Base-by-base conservation (phyloP, 2,113 vertebrate genomes). In the Channa maculata region DNA sequence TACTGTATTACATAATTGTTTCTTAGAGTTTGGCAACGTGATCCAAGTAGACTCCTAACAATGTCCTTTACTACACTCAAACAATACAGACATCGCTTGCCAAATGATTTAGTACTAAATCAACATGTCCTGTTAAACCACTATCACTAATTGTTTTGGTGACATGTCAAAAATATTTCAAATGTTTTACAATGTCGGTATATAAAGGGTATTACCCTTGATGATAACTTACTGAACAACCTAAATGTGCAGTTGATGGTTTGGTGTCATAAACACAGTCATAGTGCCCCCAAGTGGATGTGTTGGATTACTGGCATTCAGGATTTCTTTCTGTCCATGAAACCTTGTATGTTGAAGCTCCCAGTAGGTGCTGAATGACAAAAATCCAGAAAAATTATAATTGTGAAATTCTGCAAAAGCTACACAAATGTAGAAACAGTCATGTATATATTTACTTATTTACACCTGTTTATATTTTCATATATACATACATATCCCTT, bases 211-310 rank as follows among this genome's bases (percentile, higher is more conserved):
- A 5, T 61, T 57, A 5, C 49, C 44, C 48, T 58, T 10, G 50
- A 15, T 13, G 7, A 45, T 34, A 45, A 49, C 3, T n/a, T 13
- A 46, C 14, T 36, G 15, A 36, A 5, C 8, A 64, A 14, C 34
- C 10, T 13, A 3, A 15, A 5, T 39, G 5, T 58, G 1, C 37
- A 24, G 5, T 15, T 24, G 24, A 24, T 24, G 24, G 24, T 24
- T 24, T 24, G 34, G 10, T 6, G 10, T 54, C 9, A 51, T 33
- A 9, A 58, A 70, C 24, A 79, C 11, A 71, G 36, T 53, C 12
- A 85, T n/a, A n/a, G 61, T 65, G 90, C 74, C 88, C 8, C 34
- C 88, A 33, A 79, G 86, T 86, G 86, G 86, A n/a, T 1, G 45
- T 71, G 1, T 44, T 39, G 12, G 7, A 6, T 70, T 54, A 81